Percentiles rank a stretch among this genome's conserved stretches.
phyloP scores from a whole-genome alignment of 2,797 vertebrate species.

The Bryconaethiops microstoma region DNA sequence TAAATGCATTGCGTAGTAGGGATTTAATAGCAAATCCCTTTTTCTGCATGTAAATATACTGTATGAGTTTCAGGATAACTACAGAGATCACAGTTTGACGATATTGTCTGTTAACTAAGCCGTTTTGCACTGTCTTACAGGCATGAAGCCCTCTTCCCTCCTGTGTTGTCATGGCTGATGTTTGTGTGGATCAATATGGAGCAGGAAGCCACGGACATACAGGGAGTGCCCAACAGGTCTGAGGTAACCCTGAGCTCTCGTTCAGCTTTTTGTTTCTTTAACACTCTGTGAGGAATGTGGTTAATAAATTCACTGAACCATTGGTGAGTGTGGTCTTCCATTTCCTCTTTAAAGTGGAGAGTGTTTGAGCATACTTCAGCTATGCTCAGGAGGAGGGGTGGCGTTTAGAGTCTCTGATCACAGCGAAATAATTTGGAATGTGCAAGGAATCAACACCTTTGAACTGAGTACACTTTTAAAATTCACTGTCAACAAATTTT shows the following conservation, averaged over 20 bases:
- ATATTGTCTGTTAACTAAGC: not conserved
- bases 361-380: not conserved
- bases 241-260: slow-evolving; percentile 78
- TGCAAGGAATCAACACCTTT: not conserved
- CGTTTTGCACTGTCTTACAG: slow-evolving; percentile 65
- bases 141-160: slow-evolving; percentile 92
- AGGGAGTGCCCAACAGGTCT: slow-evolving; percentile 71
- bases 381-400: not conserved
- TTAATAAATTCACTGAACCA: not conserved
- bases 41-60: too few species aligned
- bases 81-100: not conserved
- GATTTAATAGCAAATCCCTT: too few species aligned
- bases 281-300: not conserved
- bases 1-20: too few species aligned
- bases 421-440: not conserved
- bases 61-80: not conserved
- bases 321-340: not conserved
- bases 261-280: not conserved
- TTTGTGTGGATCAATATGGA: slow-evolving; percentile 87
- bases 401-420: not conserved
- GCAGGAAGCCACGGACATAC: slow-evolving; percentile 76
- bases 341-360: not conserved
- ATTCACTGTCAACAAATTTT: too few species aligned
- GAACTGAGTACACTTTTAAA: too few species aligned
- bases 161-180: slow-evolving; percentile 89